Percentiles rank a stretch among this genome's conserved stretches.
These are phyloP conservation scores for Rattus rattus DNA, from an alignment of 2,113 vertebrate species.

Conservation along the genomic window DNA sequence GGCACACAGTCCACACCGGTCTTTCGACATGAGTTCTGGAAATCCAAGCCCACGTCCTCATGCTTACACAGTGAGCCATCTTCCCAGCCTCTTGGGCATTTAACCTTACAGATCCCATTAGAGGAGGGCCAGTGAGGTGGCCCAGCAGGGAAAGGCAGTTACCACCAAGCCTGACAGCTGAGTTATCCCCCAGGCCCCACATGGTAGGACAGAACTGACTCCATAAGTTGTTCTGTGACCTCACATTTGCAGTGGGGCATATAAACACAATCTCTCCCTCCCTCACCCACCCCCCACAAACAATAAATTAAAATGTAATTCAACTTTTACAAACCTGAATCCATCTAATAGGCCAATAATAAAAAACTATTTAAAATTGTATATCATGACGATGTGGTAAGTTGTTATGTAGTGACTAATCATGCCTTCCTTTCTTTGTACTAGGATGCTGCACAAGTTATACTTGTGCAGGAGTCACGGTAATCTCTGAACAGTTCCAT, in stretches of 20 bases:
- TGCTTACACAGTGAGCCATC: neutral
- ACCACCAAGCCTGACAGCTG: neutral
- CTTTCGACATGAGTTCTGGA: neutral
- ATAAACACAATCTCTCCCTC: neutral
- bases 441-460: neutral
- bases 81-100: neutral
- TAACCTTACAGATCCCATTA: neutral
- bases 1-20: neutral
- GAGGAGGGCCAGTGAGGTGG: neutral
- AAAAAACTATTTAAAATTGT: neutral
- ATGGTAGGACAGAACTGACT: neutral
- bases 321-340: neutral
- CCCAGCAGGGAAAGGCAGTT: neutral
- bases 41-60: neutral
- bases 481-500: neutral
- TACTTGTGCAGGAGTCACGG: neutral
- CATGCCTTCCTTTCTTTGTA: neutral
- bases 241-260: neutral
- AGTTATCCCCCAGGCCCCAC: neutral
- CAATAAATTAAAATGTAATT: neutral
- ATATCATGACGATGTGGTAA: neutral
- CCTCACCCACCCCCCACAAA: neutral
- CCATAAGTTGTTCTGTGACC: neutral
- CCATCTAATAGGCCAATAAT: neutral
- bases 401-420: neutral